A percentile compares a stretch with the other conserved stretches of the same genome.
Evolutionary conservation across 2,113 vertebrate species (phyloP).

Genomic region (Heptranchias perlo): DNA sequence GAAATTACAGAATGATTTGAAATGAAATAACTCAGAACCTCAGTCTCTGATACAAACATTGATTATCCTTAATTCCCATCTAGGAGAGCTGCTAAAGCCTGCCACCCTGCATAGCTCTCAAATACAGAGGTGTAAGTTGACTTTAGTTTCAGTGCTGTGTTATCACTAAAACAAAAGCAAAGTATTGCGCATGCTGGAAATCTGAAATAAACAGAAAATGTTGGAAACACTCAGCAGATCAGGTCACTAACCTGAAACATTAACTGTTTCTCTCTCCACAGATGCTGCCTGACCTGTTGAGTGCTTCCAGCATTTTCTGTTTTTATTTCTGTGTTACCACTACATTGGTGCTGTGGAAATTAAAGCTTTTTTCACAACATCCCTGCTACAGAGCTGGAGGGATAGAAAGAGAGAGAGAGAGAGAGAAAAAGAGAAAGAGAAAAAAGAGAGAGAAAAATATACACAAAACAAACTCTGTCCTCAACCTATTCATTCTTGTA

Average conservation of each 20-base stretch:
- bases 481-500: neutral
- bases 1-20: neutral
- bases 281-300: too few species aligned
- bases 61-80: neutral
- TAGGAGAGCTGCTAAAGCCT: neutral
- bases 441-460: too few species aligned
- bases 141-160: neutral
- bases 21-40: neutral
- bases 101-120: neutral
- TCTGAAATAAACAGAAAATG: too few species aligned
- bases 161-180: too few species aligned
- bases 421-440: too few species aligned
- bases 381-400: neutral
- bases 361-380: neutral
- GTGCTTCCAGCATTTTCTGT: too few species aligned
- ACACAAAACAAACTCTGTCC: neutral
- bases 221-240: too few species aligned
- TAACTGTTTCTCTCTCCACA: too few species aligned
- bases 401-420: neutral
- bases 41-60: neutral
- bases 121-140: neutral
- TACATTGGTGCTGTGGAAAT: neutral
- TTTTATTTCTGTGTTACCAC: neutral
- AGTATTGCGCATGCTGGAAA: too few species aligned
- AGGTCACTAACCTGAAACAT: too few species aligned